Conservation (phyloP, 2,888 invertebrate species). For the Micropterix aruncella region DNA sequence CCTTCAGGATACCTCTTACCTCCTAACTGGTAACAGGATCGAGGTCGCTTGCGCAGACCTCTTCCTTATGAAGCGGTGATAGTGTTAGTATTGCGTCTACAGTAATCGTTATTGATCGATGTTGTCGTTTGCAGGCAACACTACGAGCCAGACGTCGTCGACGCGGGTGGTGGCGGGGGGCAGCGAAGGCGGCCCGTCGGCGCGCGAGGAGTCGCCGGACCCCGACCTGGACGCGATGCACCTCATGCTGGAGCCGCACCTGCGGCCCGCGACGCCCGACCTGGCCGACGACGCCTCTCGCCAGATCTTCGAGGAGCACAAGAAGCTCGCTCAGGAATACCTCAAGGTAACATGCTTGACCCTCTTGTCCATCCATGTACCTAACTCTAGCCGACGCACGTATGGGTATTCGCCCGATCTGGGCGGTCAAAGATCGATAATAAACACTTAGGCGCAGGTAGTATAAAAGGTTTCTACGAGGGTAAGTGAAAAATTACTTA, state of each 20-base stretch:
- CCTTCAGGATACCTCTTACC: too few relatives aligned
- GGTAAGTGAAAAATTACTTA: too few relatives aligned
- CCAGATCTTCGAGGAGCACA: constrained; percentile 79
- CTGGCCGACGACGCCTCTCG: constrained; percentile 62
- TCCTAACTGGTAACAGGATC: too few relatives aligned
- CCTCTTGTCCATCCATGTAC: too few relatives aligned
- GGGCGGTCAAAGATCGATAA: background rate
- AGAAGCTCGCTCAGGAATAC: constrained; percentile 77
- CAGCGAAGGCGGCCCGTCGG: constrained; percentile 20
- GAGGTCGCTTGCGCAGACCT: too few relatives aligned
- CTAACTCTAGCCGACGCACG: too few relatives aligned
- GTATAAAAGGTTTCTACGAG: background rate
- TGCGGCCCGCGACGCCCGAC: constrained; percentile 76
- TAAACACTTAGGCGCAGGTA: background rate
- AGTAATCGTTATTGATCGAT: too few relatives aligned
- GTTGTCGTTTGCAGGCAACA: constrained; percentile 26
- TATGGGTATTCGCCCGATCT: too few relatives aligned
- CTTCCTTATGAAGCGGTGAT: too few relatives aligned
- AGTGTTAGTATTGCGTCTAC: too few relatives aligned
- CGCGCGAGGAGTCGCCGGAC: constrained; percentile 33
- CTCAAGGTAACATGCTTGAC: constrained; percentile 43
- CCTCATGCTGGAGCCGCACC: constrained; percentile 66
- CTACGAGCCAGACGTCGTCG: constrained; percentile 14
- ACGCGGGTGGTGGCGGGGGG: constrained; percentile 1
- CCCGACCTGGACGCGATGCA: constrained; percentile 54